These are phyloP conservation scores for Mareca strepera DNA, from an alignment of 2,797 vertebrate genomes.

Conservation along the genomic window DNA sequence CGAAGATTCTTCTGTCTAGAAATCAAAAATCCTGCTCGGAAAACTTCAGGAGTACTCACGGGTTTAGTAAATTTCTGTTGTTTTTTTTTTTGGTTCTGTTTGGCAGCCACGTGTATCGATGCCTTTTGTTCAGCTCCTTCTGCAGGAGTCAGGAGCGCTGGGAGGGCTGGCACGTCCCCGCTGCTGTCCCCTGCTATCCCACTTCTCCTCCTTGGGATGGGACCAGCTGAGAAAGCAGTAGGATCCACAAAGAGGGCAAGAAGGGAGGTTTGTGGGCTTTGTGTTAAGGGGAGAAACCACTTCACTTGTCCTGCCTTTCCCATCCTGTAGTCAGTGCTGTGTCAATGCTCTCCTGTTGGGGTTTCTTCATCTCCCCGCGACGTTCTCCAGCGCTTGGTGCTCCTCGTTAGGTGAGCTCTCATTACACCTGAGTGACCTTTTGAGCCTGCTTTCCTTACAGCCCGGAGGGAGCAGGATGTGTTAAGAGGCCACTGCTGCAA, in stretches of 20 bases:
- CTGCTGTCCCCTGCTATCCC: not conserved
- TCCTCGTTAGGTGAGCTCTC: not conserved
- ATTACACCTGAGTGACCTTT: fast-evolving
- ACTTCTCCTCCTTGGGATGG: not conserved
- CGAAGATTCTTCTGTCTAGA: too few relatives aligned
- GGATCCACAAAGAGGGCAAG: not conserved
- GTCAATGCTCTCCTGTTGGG: fast-evolving
- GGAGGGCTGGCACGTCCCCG: not conserved
- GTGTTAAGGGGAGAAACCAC: not conserved
- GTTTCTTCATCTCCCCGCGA: not conserved
- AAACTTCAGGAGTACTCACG: not conserved
- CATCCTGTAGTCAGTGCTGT: not conserved
- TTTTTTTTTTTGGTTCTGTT: not conserved
- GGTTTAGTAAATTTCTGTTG: not conserved
- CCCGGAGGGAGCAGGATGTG: not conserved
- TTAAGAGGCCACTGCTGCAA: not conserved
- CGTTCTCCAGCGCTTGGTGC: not conserved
- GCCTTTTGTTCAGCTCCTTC: not conserved
- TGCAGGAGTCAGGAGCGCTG: not conserved
- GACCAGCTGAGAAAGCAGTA: not conserved
- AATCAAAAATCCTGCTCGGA: not conserved
- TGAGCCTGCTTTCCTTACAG: not conserved
- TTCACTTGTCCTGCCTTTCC: not conserved
- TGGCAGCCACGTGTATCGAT: fast-evolving
- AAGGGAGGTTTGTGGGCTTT: not conserved